These are phyloP conservation scores for Hypocryptadius cinnamomeus DNA, from an alignment of 2,113 vertebrate genomes.

Conservation along the genomic window DNA sequence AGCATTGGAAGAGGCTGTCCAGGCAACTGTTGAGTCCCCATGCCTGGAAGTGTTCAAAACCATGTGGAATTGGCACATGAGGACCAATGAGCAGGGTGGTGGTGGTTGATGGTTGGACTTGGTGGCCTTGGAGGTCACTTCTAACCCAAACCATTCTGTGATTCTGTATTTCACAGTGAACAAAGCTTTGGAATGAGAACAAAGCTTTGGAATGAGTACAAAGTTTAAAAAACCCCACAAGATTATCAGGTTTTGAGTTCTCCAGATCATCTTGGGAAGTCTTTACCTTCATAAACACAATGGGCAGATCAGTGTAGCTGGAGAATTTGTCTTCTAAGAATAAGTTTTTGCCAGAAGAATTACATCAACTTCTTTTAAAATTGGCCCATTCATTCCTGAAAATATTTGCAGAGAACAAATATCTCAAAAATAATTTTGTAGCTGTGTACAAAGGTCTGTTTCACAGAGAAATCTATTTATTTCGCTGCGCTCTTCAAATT, in stretches of 20 bases:
- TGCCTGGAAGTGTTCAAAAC: neutral
- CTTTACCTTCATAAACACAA: neutral
- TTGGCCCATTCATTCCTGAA: neutral
- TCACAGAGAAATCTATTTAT: neutral
- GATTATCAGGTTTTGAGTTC: neutral
- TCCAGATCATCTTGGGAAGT: neutral
- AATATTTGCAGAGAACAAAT: neutral
- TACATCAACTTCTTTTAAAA: neutral
- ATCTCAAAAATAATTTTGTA: neutral
- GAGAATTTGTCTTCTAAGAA: neutral
- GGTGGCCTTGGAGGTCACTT: neutral
- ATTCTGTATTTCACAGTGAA: neutral
- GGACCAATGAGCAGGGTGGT: neutral
- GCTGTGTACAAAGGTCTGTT: neutral
- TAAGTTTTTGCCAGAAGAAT: neutral
- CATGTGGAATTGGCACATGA: neutral
- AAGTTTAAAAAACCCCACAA: neutral
- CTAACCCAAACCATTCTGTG: neutral
- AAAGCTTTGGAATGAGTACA: neutral
- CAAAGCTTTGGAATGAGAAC: neutral
- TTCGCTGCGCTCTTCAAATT: neutral
- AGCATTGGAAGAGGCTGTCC: neutral
- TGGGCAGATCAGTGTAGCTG: neutral
- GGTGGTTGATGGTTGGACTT: neutral
- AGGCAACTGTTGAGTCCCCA: neutral